Percentiles rank a stretch among this genome's conserved stretches.
phyloP scores from a whole-genome alignment of 2,888 invertebrate genomes.

The Dicyrtomina minuta region DNA sequence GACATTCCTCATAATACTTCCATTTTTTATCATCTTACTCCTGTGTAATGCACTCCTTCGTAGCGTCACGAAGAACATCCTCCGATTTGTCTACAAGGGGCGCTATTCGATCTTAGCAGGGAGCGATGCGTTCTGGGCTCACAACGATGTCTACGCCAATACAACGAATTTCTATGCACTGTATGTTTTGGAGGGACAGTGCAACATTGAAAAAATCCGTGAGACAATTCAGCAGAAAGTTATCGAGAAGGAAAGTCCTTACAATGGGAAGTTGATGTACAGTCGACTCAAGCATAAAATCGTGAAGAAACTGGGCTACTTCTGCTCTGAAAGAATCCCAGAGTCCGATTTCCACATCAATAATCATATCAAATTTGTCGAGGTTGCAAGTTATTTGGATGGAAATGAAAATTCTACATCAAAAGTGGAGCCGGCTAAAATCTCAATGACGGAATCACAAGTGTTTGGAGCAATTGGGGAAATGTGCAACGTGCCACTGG shows the following conservation, averaged over 20 bases:
- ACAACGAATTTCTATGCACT: conserved; percentile 36
- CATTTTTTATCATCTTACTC: neutral
- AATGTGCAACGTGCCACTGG: conserved; percentile 36
- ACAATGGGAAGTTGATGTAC: conserved; percentile 37
- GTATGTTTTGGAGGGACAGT: conserved; percentile 43
- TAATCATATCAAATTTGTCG: conserved; percentile 38
- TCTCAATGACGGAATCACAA: conserved; percentile 36
- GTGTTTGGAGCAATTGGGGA: conserved; percentile 37
- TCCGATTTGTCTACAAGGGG: neutral
- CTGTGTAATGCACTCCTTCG: neutral
- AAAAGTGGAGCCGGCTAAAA: neutral
- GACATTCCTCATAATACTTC: neutral
- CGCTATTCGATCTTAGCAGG: neutral
- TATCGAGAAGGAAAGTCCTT: conserved; percentile 16
- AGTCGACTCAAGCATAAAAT: conserved; percentile 16
- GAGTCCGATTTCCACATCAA: conserved; percentile 28
- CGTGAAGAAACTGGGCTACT: conserved; percentile 35
- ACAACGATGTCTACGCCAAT: conserved; percentile 36
- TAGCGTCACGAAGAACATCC: neutral
- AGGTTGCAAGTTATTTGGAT: neutral
- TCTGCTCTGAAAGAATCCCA: conserved; percentile 37
- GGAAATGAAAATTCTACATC: conserved; percentile 1
- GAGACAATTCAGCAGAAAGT: conserved; percentile 28
- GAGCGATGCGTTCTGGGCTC: conserved; percentile 41
- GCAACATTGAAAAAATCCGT: conserved; percentile 36